Conservation (phyloP, 1,140 invertebrate species). For the Atta colombica region DNA sequence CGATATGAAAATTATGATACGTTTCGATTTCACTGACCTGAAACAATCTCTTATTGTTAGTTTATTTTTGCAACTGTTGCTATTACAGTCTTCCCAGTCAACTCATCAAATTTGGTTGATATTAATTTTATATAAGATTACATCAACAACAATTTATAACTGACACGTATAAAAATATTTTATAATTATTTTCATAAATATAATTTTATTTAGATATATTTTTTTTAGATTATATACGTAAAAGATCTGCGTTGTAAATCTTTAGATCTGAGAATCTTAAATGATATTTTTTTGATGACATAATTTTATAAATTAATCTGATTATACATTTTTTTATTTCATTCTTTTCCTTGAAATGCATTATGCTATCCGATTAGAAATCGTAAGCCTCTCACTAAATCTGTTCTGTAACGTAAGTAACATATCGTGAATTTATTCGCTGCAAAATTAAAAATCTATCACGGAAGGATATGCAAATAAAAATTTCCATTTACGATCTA, state of each 20-base stretch:
- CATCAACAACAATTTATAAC: background rate
- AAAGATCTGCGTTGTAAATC: no score
- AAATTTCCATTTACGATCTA: background rate
- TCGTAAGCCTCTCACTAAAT: background rate
- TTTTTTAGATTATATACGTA: no score
- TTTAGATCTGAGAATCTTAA: background rate
- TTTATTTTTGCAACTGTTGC: background rate
- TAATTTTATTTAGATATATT: no score
- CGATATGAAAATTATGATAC: slow-evolving; percentile 8
- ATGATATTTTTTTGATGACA: background rate
- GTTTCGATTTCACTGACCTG: slow-evolving; percentile 36
- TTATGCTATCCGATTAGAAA: background rate
- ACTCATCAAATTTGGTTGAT: background rate
- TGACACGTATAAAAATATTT: background rate
- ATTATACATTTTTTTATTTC: background rate
- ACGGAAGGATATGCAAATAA: background rate
- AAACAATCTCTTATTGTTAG: background rate
- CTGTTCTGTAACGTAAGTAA: background rate
- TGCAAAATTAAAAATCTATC: slow-evolving; percentile 23
- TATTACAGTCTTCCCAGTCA: background rate
- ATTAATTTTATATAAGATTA: background rate
- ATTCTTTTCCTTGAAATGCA: background rate
- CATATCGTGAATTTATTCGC: background rate
- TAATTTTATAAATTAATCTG: slow-evolving; percentile 1
- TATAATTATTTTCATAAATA: background rate